Evolutionary conservation across 64 coral and sea anemone genomes (phyloP).

Genomic region (Montipora capricornis): DNA sequence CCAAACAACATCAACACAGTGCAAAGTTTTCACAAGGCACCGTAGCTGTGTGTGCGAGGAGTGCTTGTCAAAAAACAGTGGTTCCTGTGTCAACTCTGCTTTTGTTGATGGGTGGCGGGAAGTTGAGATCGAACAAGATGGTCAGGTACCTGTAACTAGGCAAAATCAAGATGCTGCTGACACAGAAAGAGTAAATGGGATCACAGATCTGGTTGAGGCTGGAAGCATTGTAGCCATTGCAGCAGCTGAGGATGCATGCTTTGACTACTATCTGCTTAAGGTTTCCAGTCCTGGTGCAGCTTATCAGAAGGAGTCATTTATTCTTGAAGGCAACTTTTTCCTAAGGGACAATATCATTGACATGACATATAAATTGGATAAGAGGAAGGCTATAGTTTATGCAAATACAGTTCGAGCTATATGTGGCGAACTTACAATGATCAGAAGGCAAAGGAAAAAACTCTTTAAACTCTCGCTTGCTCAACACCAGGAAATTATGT

Average conservation of each 20-base stretch:
- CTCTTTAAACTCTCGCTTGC: too few species aligned
- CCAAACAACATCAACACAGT: conserved; percentile 19
- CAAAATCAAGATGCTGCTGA: not conserved
- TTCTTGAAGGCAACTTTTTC: conserved; percentile 14
- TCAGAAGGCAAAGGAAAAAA: too few species aligned
- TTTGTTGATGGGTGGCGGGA: conserved; percentile 45
- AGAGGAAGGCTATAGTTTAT: too few species aligned
- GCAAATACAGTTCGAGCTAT: too few species aligned
- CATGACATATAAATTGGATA: conserved; percentile 41
- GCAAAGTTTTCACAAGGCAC: not conserved
- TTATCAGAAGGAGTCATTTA: not conserved
- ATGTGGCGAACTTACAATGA: too few species aligned
- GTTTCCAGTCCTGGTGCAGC: conserved; percentile 16
- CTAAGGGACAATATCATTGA: conserved; percentile 49
- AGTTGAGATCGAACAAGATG: not conserved
- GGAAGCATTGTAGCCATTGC: conserved; percentile 26
- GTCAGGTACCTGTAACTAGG: conserved; percentile 10
- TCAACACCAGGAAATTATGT: too few species aligned
- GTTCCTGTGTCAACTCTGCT: conserved; percentile 20
- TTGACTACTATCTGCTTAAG: conserved; percentile 49
- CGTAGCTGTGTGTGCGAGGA: not conserved
- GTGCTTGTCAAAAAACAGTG: not conserved
- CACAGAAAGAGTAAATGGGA: not conserved
- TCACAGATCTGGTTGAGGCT: not conserved
- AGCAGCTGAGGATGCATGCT: conserved; percentile 32